Evolutionary conservation across 2,797 vertebrate species (phyloP).

Genomic region (Pseudopleuronectes americanus): DNA sequence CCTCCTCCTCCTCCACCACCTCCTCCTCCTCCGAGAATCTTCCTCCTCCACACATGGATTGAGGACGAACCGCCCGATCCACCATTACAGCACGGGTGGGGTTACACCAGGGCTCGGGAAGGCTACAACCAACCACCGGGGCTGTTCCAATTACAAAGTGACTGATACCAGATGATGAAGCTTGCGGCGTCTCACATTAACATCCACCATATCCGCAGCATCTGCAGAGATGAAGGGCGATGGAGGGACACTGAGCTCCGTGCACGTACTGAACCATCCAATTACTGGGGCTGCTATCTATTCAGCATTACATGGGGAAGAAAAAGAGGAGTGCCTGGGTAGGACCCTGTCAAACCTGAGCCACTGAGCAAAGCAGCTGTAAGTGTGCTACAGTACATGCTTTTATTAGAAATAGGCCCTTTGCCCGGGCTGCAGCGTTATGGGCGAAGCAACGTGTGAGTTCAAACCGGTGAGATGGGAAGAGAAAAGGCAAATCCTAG

Average conservation of each 20-base stretch:
- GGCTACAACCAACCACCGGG: constrained; percentile 61
- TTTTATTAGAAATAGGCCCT: constrained; percentile 63
- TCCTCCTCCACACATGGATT: constrained; percentile 64
- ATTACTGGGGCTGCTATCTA: constrained; percentile 63
- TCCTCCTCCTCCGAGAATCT: constrained; percentile 33
- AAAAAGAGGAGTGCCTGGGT: constrained; percentile 22
- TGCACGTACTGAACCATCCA: constrained; percentile 55
- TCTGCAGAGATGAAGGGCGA: constrained; percentile 69
- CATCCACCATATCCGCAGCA: constrained; percentile 67
- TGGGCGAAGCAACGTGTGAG: not conserved
- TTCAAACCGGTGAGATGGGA: constrained; percentile 17
- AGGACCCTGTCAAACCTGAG: constrained; percentile 57
- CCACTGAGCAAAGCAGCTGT: constrained; percentile 60
- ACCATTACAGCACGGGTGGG: constrained; percentile 66
- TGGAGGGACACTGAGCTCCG: constrained; percentile 54
- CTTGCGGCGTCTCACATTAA: constrained; percentile 69
- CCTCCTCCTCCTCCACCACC: constrained; percentile 17
- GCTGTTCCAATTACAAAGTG: constrained; percentile 76
- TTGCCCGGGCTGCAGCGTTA: constrained; percentile 18
- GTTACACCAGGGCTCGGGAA: constrained; percentile 68
- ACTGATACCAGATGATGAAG: constrained; percentile 76
- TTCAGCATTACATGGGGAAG: constrained; percentile 56
- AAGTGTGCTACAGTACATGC: constrained; percentile 46
- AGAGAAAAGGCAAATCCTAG: constrained; percentile 23
- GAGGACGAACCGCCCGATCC: constrained; percentile 50